Conservation (phyloP, 2,888 invertebrate genomes). For the Lysandra coridon region DNA sequence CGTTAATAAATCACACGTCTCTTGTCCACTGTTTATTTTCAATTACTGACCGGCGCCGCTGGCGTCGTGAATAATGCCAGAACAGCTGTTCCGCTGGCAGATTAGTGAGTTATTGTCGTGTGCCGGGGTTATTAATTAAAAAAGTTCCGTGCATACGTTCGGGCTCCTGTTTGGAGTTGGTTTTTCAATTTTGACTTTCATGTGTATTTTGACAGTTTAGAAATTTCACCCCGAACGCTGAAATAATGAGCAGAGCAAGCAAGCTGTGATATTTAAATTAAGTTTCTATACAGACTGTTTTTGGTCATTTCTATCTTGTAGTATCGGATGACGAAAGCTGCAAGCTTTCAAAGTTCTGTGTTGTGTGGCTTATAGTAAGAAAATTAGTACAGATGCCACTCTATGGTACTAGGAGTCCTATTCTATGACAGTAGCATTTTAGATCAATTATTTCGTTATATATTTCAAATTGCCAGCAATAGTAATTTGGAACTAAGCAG, state of each 20-base stretch:
- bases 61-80: constrained; percentile 49
- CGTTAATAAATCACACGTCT: constrained; percentile 56
- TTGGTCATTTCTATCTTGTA: not conserved
- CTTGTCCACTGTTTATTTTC: constrained; percentile 67
- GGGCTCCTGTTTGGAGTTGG: constrained; percentile 6
- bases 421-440: too few species aligned
- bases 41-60: constrained; percentile 55
- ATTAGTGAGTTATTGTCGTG: constrained; percentile 57
- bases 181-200: constrained; percentile 28
- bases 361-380: too few species aligned
- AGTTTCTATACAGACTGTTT: not conserved
- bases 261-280: not conserved
- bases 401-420: too few species aligned
- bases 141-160: constrained; percentile 39
- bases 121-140: constrained; percentile 50
- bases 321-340: not conserved
- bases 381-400: too few species aligned
- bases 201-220: constrained; percentile 19
- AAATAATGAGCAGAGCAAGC: not conserved
- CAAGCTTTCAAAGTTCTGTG: too few species aligned
- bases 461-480: too few species aligned
- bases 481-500: too few species aligned
- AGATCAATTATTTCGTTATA: too few species aligned
- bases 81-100: constrained; percentile 54
- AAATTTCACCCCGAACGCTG: not conserved